Conservation (phyloP, 2,113 vertebrate genomes). For the Calcarius ornatus region DNA sequence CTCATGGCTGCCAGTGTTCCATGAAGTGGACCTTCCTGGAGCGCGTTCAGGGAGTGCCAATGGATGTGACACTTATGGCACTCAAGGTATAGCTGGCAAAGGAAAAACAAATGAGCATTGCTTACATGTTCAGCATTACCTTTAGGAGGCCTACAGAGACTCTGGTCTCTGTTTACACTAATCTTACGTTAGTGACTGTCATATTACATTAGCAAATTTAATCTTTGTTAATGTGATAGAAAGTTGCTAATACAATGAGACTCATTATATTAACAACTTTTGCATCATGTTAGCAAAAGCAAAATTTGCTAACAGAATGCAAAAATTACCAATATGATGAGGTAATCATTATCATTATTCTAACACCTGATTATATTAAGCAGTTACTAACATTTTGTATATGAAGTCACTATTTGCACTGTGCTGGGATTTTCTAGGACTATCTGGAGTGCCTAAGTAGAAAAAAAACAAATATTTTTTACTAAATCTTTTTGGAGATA, state of each 20-base stretch:
- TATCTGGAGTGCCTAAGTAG: neutral
- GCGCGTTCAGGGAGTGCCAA: neutral
- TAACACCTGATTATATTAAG: slow-evolving; percentile 56
- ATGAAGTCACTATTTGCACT: neutral
- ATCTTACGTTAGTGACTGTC: slow-evolving; percentile 70
- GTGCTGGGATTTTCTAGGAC: neutral
- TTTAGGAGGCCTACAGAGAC: slow-evolving; percentile 66
- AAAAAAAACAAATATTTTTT: neutral
- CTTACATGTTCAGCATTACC: slow-evolving; percentile 65
- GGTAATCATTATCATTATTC: slow-evolving; percentile 59
- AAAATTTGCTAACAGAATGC: slow-evolving; percentile 71
- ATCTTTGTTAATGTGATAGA: slow-evolving; percentile 74
- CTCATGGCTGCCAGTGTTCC: neutral
- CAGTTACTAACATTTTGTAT: neutral
- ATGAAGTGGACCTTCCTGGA: slow-evolving; percentile 16
- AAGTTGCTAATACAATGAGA: slow-evolving; percentile 78
- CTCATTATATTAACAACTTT: slow-evolving; percentile 76
- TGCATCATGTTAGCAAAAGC: slow-evolving; percentile 69
- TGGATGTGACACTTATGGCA: neutral
- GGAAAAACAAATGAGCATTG: slow-evolving; percentile 37
- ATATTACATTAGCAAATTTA: slow-evolving; percentile 75
- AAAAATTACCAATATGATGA: slow-evolving; percentile 66
- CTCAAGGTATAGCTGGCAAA: slow-evolving; percentile 23
- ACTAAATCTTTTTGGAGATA: neutral
- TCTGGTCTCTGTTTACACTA: slow-evolving; percentile 66